Evolutionary conservation across 2,888 invertebrate species (phyloP).

Genomic region (Iselma pallidipennis): DNA sequence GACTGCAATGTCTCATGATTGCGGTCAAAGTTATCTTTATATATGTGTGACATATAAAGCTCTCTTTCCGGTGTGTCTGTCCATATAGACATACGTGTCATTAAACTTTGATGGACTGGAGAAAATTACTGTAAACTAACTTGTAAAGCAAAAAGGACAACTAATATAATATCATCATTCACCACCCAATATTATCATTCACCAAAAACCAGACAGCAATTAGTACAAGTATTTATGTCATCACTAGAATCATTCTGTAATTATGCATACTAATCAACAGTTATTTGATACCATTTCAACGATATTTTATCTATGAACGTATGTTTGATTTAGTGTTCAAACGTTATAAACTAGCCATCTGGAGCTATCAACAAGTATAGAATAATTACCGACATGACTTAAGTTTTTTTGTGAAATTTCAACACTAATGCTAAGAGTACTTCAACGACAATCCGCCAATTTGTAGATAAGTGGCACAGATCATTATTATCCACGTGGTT

Average conservation of each 20-base stretch:
- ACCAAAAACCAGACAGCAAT: slow-evolving; percentile 18
- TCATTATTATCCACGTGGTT: too few relatives aligned
- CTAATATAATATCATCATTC: slow-evolving; percentile 11
- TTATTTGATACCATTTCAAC: slow-evolving; percentile 27
- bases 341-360: neutral
- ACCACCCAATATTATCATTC: neutral
- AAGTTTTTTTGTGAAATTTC: too few relatives aligned
- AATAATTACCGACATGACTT: too few relatives aligned
- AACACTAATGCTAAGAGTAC: too few relatives aligned
- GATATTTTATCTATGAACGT: neutral
- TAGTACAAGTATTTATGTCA: slow-evolving; percentile 22
- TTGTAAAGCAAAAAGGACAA: slow-evolving; percentile 33
- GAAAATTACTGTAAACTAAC: too few relatives aligned
- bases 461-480: too few relatives aligned
- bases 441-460: too few relatives aligned
- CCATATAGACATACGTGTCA: slow-evolving; percentile 18
- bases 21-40: slow-evolving; percentile 17
- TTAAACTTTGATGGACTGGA: slow-evolving; percentile 23
- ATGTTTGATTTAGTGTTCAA: too few relatives aligned
- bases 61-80: slow-evolving; percentile 22
- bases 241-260: slow-evolving; percentile 16
- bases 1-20: slow-evolving; percentile 17
- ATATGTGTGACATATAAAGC: slow-evolving; percentile 16
- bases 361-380: neutral
- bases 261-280: slow-evolving; percentile 29